Percentiles rank a stretch among this genome's conserved stretches.
phyloP scores from a whole-genome alignment of 2,797 vertebrate genomes.

The Pseudochaenichthys georgianus region DNA sequence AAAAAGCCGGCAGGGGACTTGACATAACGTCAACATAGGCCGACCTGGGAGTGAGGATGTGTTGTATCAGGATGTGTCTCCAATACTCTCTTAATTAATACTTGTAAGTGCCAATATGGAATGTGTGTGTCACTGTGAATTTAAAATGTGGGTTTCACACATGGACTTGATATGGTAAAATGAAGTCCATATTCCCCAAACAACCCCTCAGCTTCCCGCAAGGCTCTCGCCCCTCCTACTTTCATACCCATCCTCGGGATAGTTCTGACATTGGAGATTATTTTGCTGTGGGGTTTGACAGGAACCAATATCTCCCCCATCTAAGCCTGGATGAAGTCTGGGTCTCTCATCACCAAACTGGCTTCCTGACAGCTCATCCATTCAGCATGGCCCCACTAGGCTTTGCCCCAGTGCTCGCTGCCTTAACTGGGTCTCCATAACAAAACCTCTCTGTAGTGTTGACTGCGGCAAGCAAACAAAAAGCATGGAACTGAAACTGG shows the following conservation, averaged over 20 bases:
- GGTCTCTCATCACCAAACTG: conserved; percentile 86
- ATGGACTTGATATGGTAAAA: conserved; percentile 56
- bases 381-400: conserved; percentile 87
- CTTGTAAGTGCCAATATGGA: conserved; percentile 8
- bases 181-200: conserved; percentile 58
- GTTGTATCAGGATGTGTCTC: conserved; percentile 13
- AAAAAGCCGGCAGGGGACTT: too few relatives aligned
- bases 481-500: conserved; percentile 35
- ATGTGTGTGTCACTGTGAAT: conserved; percentile 8
- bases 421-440: conserved; percentile 84
- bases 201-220: conserved; percentile 28
- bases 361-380: conserved; percentile 89
- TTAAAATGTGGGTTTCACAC: conserved; percentile 41
- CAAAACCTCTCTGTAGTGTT: conserved; percentile 72
- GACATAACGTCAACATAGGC: too few relatives aligned
- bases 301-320: conserved; percentile 79
- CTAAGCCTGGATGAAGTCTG: conserved; percentile 85
- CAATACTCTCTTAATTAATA: conserved; percentile 42
- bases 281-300: conserved; percentile 77
- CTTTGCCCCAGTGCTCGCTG: conserved; percentile 67
- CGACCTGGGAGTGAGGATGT: too few relatives aligned
- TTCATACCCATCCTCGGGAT: conserved; percentile 50
- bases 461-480: conserved; percentile 53
- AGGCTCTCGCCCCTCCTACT: conserved; percentile 45
- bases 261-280: conserved; percentile 58